phyloP scores from a whole-genome alignment of 2,113 vertebrate species.

The Delphinapterus leucas region DNA sequence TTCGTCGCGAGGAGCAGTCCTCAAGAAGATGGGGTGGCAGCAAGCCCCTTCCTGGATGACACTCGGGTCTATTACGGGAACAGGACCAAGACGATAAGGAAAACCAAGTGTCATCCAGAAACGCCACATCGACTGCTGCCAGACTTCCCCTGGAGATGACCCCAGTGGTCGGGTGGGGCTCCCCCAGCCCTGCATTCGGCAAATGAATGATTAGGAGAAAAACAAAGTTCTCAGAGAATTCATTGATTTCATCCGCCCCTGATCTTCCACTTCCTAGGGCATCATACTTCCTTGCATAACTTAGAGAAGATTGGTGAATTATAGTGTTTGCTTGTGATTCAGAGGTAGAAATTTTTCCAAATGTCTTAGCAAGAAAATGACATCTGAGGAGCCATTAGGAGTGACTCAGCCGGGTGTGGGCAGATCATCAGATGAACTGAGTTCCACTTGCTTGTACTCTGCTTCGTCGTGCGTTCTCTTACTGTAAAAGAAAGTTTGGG shows the following conservation, averaged over 20 bases:
- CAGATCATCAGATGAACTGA: neutral
- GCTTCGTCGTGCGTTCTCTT: neutral
- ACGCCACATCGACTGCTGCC: slow-evolving; percentile 67
- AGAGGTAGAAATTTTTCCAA: slow-evolving; percentile 39
- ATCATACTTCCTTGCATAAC: slow-evolving; percentile 23
- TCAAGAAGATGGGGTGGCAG: fast-evolving
- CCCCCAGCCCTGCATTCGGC: neutral
- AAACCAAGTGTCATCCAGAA: slow-evolving; percentile 45
- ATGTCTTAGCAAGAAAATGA: slow-evolving; percentile 58
- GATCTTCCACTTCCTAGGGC: neutral
- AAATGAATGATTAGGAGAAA: neutral
- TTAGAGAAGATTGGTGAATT: slow-evolving; percentile 51
- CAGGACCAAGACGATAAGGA: slow-evolving; percentile 69
- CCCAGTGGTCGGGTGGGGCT: neutral
- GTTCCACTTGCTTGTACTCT: neutral
- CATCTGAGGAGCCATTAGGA: slow-evolving; percentile 3
- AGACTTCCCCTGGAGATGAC: slow-evolving; percentile 67
- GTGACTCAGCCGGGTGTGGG: slow-evolving; percentile 56
- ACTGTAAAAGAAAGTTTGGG: slow-evolving; percentile 19
- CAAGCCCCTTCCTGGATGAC: slow-evolving; percentile 24
- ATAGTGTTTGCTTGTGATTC: slow-evolving; percentile 41
- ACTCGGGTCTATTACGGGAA: slow-evolving; percentile 51
- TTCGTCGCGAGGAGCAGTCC: neutral
- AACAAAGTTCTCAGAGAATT: neutral
- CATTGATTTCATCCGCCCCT: slow-evolving; percentile 9